Evolutionary conservation across 1,140 invertebrate genomes (phyloP), one percentile per base, ranked within the genome.

Genomic region (Pseudomyrmex sp.): DNA sequence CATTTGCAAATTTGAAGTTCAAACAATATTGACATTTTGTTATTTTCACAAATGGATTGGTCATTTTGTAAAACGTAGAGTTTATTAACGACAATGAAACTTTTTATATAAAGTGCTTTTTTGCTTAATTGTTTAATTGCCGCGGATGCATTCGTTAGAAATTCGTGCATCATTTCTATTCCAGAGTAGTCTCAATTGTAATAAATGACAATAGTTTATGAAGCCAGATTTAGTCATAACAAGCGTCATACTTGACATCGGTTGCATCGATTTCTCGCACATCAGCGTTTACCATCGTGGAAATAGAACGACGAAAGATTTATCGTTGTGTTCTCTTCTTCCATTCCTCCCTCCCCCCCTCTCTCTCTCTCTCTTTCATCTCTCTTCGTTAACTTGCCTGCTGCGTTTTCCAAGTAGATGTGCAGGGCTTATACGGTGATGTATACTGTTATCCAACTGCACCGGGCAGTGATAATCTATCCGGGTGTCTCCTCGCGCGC

Each of bases 391-490:
- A 56, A 80, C n/a, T 15, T 8, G 18, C 52, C 52, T 44, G 54
- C 56, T 56, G 20, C 54, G 66, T 80, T 80, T 56, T 72, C 56
- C 54, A 80, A 61, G 66, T 80, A 72, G 76, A n/a, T 79, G 35
- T 35, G 35, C 35, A 5, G 63, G 65, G 66, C 65, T 79, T 79
- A 79, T 79, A 69, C 44, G 68, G 44, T 80, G 56, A 80, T 61
- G 76, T 72, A 80, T 80, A 79, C 54, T 79, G 68, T 80, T 80
- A 72, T 72, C 68, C 66, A 80, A 72, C 54, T 70, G 54, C 66
- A 80, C 44, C 44, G 63, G 66, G 54, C 66, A 80, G 54, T 80
- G 44, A 80, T 80, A 80, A 80, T 80, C 68, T 13, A 80, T 80
- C 54, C 66, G 23, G 76, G 66, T 80, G 66, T 80, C 76, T 61